Percentiles rank a stretch among this genome's conserved stretches.
These are phyloP conservation scores for Cheilinus undulatus DNA, from an alignment of 2,113 vertebrate species.

Conservation along the genomic window DNA sequence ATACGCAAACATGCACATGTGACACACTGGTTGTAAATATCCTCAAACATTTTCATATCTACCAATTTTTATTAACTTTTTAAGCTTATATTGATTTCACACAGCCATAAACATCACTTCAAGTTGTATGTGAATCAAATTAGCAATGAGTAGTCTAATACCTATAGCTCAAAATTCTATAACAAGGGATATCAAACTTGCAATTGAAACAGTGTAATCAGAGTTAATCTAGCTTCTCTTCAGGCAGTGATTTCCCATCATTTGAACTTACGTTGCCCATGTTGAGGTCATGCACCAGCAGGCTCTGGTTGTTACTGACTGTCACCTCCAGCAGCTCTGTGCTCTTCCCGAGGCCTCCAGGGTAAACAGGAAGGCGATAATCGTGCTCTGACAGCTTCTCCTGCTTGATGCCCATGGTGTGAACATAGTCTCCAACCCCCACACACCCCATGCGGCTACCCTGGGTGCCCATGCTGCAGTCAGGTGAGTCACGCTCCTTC, in stretches of 20 bases:
- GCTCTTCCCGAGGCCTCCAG: slow-evolving; percentile 81
- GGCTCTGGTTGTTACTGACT: slow-evolving; percentile 84
- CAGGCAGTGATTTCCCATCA: neutral
- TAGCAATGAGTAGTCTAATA: too few relatives aligned
- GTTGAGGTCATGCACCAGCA: slow-evolving; percentile 91
- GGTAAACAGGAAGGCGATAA: slow-evolving; percentile 84
- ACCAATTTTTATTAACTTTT: too few relatives aligned
- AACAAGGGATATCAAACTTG: neutral
- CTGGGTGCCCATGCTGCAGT: slow-evolving; percentile 81
- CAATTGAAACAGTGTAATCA: neutral
- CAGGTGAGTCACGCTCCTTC: slow-evolving; percentile 91
- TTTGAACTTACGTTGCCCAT: slow-evolving; percentile 80
- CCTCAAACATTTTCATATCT: too few relatives aligned
- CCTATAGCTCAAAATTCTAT: too few relatives aligned
- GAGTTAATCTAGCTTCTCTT: neutral
- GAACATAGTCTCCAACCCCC: slow-evolving; percentile 84
- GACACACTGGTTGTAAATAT: too few relatives aligned
- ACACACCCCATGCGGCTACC: slow-evolving; percentile 54
- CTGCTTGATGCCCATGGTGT: slow-evolving; percentile 93
- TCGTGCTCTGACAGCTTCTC: slow-evolving; percentile 95
- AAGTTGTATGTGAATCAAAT: too few relatives aligned
- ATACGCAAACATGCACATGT: too few relatives aligned
- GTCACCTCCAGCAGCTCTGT: slow-evolving; percentile 86
- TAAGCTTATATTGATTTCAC: too few relatives aligned
- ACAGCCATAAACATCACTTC: too few relatives aligned